Conservation (phyloP, 2,888 invertebrate species). For the Actias luna region DNA sequence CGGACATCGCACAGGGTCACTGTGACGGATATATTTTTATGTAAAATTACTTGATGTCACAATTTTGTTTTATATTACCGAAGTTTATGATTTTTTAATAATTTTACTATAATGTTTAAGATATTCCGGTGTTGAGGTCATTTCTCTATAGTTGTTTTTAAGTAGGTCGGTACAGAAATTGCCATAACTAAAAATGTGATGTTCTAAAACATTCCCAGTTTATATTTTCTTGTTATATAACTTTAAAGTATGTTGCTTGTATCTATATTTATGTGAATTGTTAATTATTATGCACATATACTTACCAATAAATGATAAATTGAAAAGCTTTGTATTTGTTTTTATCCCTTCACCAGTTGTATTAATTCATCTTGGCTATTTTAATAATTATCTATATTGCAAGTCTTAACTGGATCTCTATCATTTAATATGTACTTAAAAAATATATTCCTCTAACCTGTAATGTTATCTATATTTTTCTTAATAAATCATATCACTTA, state of each 20-base stretch:
- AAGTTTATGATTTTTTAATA: background rate
- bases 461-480: too few species aligned
- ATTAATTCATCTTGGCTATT: too few species aligned
- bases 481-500: too few species aligned
- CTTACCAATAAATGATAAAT: background rate
- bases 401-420: too few species aligned
- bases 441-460: too few species aligned
- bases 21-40: too few species aligned
- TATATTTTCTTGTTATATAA: constrained; percentile 2
- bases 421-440: too few species aligned
- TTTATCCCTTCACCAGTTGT: too few species aligned
- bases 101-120: background rate
- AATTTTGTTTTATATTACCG: background rate
- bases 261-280: background rate
- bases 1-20: background rate
- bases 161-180: background rate
- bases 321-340: background rate
- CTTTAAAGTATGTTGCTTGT: constrained; percentile 2
- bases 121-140: background rate
- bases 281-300: background rate
- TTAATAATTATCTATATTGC: too few species aligned
- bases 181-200: background rate
- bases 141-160: background rate
- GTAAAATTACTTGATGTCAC: too few species aligned
- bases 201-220: background rate